Evolutionary conservation across 1,140 invertebrate genomes (phyloP).

Genomic region (Listronotus oregonensis): DNA sequence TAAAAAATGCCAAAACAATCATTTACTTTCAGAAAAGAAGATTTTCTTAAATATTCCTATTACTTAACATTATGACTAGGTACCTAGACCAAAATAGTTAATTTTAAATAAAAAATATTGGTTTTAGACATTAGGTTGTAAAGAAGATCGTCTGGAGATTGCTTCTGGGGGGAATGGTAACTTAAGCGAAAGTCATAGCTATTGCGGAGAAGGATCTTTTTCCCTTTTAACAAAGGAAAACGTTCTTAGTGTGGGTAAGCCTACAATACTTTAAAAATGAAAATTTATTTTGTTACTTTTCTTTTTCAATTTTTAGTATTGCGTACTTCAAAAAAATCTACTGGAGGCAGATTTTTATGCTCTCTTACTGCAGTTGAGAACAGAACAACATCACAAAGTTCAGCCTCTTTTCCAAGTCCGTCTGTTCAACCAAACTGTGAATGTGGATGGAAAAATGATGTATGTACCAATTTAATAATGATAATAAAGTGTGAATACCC

Average conservation of each 20-base stretch:
- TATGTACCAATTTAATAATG: too few species aligned
- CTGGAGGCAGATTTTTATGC: slow-evolving; percentile 61
- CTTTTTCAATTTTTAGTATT: slow-evolving; percentile 25
- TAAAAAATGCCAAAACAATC: too few species aligned
- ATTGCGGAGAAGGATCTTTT: slow-evolving; percentile 61
- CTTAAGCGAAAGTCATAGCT: slow-evolving; percentile 56
- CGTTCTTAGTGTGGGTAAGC: slow-evolving; percentile 56
- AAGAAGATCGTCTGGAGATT: slow-evolving; percentile 57
- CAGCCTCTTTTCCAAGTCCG: slow-evolving; percentile 11
- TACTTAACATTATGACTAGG: too few species aligned
- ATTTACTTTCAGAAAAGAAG: too few species aligned
- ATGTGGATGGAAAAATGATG: slow-evolving; percentile 60
- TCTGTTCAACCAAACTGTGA: slow-evolving; percentile 51
- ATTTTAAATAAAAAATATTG: too few species aligned
- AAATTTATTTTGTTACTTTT: too few species aligned
- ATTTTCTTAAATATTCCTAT: too few species aligned
- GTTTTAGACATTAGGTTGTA: slow-evolving; percentile 47
- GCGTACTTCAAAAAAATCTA: slow-evolving; percentile 32
- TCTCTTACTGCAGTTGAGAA: slow-evolving; percentile 51
- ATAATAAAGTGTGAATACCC: too few species aligned
- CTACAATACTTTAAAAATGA: not conserved
- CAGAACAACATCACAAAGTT: not conserved
- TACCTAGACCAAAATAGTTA: too few species aligned
- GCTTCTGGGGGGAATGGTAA: slow-evolving; percentile 58
- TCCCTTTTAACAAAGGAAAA: slow-evolving; percentile 56